These are phyloP conservation scores for Scaptomyza pallida DNA, from an alignment of 1,140 invertebrate species.

Conservation along the genomic window DNA sequence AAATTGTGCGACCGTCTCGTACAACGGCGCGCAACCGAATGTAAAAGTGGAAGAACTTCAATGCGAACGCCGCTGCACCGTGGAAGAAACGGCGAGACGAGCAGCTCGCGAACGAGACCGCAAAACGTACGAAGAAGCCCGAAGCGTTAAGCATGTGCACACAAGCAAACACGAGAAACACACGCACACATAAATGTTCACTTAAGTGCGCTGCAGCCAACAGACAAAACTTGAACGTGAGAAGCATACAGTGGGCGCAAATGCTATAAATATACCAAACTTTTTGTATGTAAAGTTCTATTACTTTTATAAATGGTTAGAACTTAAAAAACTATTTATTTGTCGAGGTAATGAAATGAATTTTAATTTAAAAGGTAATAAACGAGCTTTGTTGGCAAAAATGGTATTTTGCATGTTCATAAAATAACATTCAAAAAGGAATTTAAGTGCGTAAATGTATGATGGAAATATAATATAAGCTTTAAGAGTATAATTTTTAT, in stretches of 20 bases:
- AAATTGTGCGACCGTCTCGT: conserved; percentile 79
- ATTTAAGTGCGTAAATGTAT: no score
- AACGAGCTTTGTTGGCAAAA: no score
- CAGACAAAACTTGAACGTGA: conserved; percentile 21
- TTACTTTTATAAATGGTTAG: not conserved
- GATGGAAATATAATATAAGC: no score
- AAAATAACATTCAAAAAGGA: no score
- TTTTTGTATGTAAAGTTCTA: conserved; percentile 3
- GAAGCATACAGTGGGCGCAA: conserved; percentile 37
- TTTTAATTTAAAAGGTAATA: no score
- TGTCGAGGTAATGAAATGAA: no score
- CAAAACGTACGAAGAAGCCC: conserved; percentile 26
- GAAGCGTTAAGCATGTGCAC: conserved; percentile 18
- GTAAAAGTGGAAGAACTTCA: conserved; percentile 69
- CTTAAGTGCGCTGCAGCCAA: conserved; percentile 35
- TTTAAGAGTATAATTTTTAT: no score
- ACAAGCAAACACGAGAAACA: not conserved
- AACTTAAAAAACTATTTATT: no score
- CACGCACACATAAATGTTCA: conserved; percentile 8
- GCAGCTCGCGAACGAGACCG: conserved; percentile 34
- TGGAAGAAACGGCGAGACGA: conserved; percentile 46
- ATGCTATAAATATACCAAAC: conserved; percentile 4
- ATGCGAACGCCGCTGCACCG: conserved; percentile 45
- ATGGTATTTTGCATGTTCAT: no score
- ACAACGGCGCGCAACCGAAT: conserved; percentile 83